A percentile compares a stretch with the other conserved stretches of the same genome.
phyloP scores from a whole-genome alignment of 2,113 vertebrate species.

The Falco punctatus region DNA sequence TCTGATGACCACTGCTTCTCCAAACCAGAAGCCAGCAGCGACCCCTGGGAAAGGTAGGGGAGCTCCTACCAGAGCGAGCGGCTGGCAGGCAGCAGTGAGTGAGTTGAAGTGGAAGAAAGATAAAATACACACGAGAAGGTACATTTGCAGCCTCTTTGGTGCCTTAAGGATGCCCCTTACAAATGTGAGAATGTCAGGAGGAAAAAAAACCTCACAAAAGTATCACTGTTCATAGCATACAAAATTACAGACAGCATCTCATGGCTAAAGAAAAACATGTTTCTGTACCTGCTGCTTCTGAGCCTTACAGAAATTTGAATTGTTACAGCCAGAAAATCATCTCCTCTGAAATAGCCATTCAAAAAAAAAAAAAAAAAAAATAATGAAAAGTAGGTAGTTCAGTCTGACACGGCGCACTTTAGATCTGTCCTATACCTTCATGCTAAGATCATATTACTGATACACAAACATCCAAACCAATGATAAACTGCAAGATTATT shows the following conservation, averaged over 20 bases:
- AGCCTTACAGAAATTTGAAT: background rate
- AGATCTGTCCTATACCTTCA: background rate
- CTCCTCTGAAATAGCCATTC: background rate
- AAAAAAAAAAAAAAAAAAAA: background rate
- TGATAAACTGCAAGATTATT: background rate
- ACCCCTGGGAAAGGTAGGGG: background rate
- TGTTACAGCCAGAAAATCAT: background rate
- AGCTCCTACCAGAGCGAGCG: accelerated
- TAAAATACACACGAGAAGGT: background rate
- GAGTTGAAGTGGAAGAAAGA: background rate
- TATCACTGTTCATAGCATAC: background rate
- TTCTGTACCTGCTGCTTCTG: background rate
- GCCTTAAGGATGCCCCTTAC: background rate
- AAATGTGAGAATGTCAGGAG: background rate
- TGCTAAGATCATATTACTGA: background rate
- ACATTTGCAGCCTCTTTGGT: accelerated
- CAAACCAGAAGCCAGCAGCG: background rate
- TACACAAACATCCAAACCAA: background rate
- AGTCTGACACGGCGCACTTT: background rate
- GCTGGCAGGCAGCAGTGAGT: background rate
- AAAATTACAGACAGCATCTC: background rate
- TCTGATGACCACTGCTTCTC: background rate
- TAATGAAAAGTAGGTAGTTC: background rate
- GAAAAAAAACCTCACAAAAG: background rate
- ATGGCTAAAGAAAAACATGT: background rate